These are phyloP conservation scores for Rhopalosiphum padi DNA, from an alignment of 1,140 invertebrate species.

Conservation along the genomic window DNA sequence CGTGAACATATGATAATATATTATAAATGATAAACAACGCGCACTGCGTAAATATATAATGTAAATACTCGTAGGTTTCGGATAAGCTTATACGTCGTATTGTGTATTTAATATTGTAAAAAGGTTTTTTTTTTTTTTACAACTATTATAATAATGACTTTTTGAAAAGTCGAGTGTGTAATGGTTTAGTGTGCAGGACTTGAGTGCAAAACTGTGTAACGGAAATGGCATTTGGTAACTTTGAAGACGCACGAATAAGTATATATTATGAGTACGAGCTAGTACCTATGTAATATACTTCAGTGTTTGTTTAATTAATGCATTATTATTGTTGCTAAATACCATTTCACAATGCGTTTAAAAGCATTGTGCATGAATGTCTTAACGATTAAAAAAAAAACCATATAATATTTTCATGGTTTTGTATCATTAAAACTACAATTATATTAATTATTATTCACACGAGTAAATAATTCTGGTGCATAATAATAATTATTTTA, in stretches of 20 bases:
- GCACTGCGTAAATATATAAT: not conserved
- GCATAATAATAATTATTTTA: not conserved
- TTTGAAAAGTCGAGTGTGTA: constrained; percentile 9
- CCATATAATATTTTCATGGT: not conserved
- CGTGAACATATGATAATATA: not conserved
- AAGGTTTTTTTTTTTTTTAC: not conserved
- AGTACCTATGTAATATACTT: not conserved
- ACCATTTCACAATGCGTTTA: not conserved
- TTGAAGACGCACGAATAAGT: not conserved
- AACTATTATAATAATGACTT: constrained; percentile 10
- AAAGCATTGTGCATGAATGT: not conserved
- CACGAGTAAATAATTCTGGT: not conserved
- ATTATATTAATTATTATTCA: not conserved
- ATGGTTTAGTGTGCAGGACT: not conserved
- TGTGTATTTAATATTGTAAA: not conserved
- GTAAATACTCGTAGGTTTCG: not conserved
- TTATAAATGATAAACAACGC: not conserved
- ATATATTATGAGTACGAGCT: not conserved
- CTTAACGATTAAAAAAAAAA: not conserved
- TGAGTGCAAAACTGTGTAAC: constrained; percentile 23
- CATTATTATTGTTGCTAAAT: not conserved
- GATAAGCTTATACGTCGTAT: not conserved
- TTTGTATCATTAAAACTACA: not conserved
- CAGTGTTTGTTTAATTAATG: not conserved
- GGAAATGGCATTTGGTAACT: constrained; percentile 3